phyloP scores from a whole-genome alignment of 2,797 vertebrate species.

The Notolabrus celidotus region DNA sequence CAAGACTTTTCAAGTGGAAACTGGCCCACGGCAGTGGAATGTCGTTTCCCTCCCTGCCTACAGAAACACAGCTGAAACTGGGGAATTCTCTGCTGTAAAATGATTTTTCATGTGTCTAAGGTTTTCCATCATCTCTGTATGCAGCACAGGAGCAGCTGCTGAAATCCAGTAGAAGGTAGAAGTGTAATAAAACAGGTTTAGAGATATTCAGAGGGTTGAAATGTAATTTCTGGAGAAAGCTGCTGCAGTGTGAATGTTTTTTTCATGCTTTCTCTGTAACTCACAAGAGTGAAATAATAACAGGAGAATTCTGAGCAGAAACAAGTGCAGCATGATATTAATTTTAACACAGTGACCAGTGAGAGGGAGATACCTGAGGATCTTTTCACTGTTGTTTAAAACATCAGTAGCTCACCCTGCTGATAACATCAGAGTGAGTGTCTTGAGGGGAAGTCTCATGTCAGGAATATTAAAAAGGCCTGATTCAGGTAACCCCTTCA shows the following conservation, averaged over 20 bases:
- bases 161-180: too few species aligned
- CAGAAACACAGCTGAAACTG: slow-evolving; percentile 40
- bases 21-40: slow-evolving; percentile 66
- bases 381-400: not conserved
- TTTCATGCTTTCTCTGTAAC: not conserved
- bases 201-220: too few species aligned
- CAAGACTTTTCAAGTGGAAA: slow-evolving; percentile 69
- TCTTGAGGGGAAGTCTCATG: not conserved
- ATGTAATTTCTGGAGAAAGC: not conserved
- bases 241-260: not conserved
- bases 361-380: not conserved
- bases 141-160: not conserved
- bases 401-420: not conserved
- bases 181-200: not conserved
- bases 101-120: slow-evolving; percentile 30
- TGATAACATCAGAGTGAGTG: not conserved
- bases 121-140: slow-evolving; percentile 41
- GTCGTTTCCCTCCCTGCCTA: slow-evolving; percentile 51
- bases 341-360: not conserved
- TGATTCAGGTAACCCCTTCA: not conserved
- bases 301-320: not conserved
- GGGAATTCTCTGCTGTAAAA: slow-evolving; percentile 35
- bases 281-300: not conserved
- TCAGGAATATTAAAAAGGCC: not conserved
- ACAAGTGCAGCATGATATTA: not conserved